Evolutionary conservation across 1,140 invertebrate genomes (phyloP).

Genomic region (Zaprionus nigranus): DNA sequence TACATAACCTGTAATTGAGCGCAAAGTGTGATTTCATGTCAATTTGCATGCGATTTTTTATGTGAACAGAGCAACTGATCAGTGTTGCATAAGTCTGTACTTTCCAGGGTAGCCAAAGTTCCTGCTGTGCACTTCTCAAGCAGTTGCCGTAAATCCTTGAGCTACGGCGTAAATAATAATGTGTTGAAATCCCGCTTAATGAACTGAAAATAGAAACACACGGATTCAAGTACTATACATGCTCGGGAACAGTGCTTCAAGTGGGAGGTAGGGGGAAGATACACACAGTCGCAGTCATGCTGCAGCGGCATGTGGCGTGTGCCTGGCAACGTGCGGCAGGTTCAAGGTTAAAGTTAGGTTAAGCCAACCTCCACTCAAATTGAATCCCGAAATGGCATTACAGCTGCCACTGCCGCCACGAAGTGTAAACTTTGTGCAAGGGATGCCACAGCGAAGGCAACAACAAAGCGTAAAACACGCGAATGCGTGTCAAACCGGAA

Average conservation of each 20-base stretch:
- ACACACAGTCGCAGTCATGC: neutral
- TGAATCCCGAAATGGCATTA: slow-evolving; percentile 21
- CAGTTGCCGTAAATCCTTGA: slow-evolving; percentile 53
- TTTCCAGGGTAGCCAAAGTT: neutral
- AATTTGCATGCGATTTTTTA: neutral
- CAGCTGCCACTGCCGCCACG: slow-evolving; percentile 16
- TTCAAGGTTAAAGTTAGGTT: slow-evolving; percentile 60
- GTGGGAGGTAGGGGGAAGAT: neutral
- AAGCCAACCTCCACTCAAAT: slow-evolving; percentile 37
- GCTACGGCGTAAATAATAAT: slow-evolving; percentile 56
- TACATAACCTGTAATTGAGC: slow-evolving; percentile 4
- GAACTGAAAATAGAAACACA: slow-evolving; percentile 75
- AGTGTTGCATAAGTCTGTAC: neutral
- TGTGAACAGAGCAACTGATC: neutral
- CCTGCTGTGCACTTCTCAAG: neutral
- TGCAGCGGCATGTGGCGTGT: slow-evolving; percentile 14
- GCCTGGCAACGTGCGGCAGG: slow-evolving; percentile 47
- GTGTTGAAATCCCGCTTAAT: slow-evolving; percentile 72
- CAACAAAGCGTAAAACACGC: slow-evolving; percentile 37
- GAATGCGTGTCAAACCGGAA: slow-evolving; percentile 38
- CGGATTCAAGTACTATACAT: slow-evolving; percentile 19
- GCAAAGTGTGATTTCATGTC: neutral
- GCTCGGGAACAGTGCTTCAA: slow-evolving; percentile 27
- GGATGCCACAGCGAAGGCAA: slow-evolving; percentile 32
- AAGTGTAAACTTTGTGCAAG: slow-evolving; percentile 58